A percentile compares a stretch with the other conserved stretches of the same genome.
Evolutionary conservation across 2,797 vertebrate species (phyloP).

Genomic region (Perodicticus potto): DNA sequence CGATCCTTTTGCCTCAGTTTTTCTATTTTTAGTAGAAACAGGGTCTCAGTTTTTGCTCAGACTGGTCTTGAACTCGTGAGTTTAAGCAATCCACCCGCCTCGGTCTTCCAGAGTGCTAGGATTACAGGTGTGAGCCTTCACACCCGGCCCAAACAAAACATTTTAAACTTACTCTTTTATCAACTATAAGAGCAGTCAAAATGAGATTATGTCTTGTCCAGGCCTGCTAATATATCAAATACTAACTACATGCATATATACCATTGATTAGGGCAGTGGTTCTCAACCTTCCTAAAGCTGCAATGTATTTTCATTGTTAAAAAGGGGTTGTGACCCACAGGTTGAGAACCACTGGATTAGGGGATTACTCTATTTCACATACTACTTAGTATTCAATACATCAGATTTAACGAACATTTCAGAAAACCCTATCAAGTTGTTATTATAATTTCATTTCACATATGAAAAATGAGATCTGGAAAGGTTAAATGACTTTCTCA

Average conservation of each 20-base stretch:
- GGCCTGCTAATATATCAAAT: background rate
- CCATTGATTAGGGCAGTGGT: background rate
- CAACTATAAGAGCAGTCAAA: background rate
- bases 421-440: background rate
- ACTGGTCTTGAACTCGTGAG: too few relatives aligned
- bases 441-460: background rate
- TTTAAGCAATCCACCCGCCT: too few relatives aligned
- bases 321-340: too few relatives aligned
- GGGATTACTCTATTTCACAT: background rate
- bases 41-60: too few relatives aligned
- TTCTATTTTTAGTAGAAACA: too few relatives aligned
- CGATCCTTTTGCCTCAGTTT: too few relatives aligned
- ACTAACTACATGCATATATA: background rate
- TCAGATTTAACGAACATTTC: conserved; percentile 28
- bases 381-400: background rate
- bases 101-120: too few relatives aligned
- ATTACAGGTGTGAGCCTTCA: too few relatives aligned
- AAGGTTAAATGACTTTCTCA: conserved; percentile 11
- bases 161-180: background rate
- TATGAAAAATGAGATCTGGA: conserved; percentile 9
- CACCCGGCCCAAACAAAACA: background rate
- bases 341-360: background rate
- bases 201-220: background rate
- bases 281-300: too few relatives aligned
- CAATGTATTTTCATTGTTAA: too few relatives aligned